Evolutionary conservation across 2,888 invertebrate species (phyloP), one percentile per base, ranked within the genome.

Genomic region (Seira ritae): DNA sequence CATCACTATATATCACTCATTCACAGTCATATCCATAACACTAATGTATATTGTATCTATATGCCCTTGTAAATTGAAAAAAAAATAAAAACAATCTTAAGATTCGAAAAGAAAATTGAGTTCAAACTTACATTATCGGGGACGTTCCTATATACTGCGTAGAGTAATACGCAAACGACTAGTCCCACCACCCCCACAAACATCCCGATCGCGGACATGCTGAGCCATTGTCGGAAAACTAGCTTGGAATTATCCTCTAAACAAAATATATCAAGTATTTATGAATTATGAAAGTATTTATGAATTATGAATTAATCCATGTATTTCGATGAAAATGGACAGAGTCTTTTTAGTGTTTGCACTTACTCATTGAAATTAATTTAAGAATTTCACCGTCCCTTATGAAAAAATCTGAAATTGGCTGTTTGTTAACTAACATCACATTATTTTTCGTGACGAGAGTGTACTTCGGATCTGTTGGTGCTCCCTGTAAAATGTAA

Each of bases 221-320:
- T 89, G 89, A 91, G 91, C 91, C 91, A 91, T 55, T 90, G 89
- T 84, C 90, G 90, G 87, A 90, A 91, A 2, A 89, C 87, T 71
- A 89, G 88, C 6, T 84, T 65, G 1, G 78, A 60, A 4, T 37
- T 73, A 12, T 65, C 60, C 50, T 70, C 79, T 78, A 71, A 37
- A 23, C 4, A 71, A 72, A 67, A 46, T 65, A 66, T 23, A 3
- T 17, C 12, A 31, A 31, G 55, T n/a, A 22, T 19, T 4, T 23
- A 72, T 20, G 17, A 55, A 55, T 37, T 62, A 6, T 50, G 2
- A 50, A 8, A 50, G 3, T n/a, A n/a, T 50, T 50, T n/a, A 42
- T 50, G 50, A 50, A 50, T 50, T 50, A 4, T 50, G 42, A 4
- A 42, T 42, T 8, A 42, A 8, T 42, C 42, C 12, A 4, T 42